phyloP scores from a whole-genome alignment of 2,888 invertebrate genomes.

The Lysandra bellargus region DNA sequence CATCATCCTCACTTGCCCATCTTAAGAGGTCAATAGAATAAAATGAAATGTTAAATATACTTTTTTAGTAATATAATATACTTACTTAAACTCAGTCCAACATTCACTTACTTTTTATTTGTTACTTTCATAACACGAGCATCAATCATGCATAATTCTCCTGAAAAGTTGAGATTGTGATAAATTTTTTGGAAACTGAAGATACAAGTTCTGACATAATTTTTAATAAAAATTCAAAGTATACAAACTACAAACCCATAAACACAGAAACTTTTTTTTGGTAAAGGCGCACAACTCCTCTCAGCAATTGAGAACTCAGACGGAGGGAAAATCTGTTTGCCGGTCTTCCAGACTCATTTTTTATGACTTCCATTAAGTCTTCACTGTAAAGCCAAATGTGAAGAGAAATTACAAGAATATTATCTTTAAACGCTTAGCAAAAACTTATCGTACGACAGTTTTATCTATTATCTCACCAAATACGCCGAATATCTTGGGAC shows the following conservation, averaged over 20 bases:
- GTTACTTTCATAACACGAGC: constrained; percentile 59
- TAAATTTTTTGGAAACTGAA: background rate
- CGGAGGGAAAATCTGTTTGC: constrained; percentile 66
- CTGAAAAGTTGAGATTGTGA: constrained; percentile 49
- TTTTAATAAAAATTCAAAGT: background rate
- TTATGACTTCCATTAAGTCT: constrained; percentile 61
- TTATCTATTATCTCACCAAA: constrained; percentile 54
- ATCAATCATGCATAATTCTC: constrained; percentile 66
- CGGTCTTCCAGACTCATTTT: constrained; percentile 65
- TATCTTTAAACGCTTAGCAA: background rate
- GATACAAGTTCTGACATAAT: too few relatives aligned
- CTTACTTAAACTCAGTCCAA: too few relatives aligned
- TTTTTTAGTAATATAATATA: constrained; percentile 54
- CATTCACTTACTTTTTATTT: constrained; percentile 63
- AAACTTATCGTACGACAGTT: background rate
- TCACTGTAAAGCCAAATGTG: constrained; percentile 53
- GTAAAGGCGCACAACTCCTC: constrained; percentile 65
- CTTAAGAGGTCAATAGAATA: background rate
- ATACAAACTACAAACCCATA: constrained; percentile 51
- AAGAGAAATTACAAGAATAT: background rate
- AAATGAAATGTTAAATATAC: constrained; percentile 38
- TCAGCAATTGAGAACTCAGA: constrained; percentile 66
- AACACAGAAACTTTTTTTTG: constrained; percentile 61
- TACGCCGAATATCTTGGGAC: constrained; percentile 65
- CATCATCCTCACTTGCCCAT: constrained; percentile 24